These are phyloP conservation scores for Drosophila nigrodunni DNA, from an alignment of 1,140 invertebrate species.

Conservation along the genomic window DNA sequence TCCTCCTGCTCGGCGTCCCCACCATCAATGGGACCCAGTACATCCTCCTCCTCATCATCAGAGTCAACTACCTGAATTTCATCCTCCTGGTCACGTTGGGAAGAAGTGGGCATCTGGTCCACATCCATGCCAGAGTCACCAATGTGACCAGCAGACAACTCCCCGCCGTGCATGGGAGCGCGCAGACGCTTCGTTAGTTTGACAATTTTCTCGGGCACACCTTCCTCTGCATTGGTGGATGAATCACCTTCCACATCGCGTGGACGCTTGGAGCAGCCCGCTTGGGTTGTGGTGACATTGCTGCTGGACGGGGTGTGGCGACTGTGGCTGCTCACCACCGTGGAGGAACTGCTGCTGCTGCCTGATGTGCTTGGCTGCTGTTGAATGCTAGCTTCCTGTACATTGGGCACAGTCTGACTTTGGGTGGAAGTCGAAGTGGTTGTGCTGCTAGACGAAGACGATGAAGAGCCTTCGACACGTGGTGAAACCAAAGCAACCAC, in stretches of 20 bases:
- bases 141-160: constrained; percentile 78
- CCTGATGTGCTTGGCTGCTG: constrained; percentile 81
- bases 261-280: constrained; percentile 86
- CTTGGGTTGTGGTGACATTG: constrained; percentile 88
- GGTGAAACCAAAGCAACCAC: constrained; percentile 91
- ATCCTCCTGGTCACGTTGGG: constrained; percentile 92
- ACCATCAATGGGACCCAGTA: constrained; percentile 85
- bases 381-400: constrained; percentile 85
- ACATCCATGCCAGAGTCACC: constrained; percentile 87
- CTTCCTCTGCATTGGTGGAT: constrained; percentile 85
- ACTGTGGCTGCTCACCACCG: constrained; percentile 85
- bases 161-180: constrained; percentile 68
- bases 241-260: constrained; percentile 86
- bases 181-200: constrained; percentile 85
- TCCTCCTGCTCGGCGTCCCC: constrained; percentile 86
- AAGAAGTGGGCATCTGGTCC: constrained; percentile 92
- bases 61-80: constrained; percentile 91
- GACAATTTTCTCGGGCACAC: constrained; percentile 81
- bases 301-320: constrained; percentile 86
- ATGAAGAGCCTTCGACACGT: constrained; percentile 87
- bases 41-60: constrained; percentile 87
- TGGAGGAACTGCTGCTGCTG: constrained; percentile 74
- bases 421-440: constrained; percentile 66
- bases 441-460: constrained; percentile 44
- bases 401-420: constrained; percentile 68